A percentile compares a stretch with the other conserved stretches of the same genome.
Evolutionary conservation across 2,888 invertebrate species (phyloP).

Genomic region (Aphidoletes aphidimyza): DNA sequence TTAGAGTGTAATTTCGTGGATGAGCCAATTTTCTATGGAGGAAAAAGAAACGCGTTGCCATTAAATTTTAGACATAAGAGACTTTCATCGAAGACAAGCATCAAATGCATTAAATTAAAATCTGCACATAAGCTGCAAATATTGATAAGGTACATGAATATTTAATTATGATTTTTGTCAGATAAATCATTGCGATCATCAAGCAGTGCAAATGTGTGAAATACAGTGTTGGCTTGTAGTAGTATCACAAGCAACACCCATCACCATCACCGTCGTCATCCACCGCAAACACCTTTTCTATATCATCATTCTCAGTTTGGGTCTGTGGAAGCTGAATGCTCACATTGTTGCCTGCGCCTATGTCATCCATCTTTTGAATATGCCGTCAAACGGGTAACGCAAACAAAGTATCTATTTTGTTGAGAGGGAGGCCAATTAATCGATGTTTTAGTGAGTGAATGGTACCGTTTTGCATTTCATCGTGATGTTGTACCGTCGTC

Average conservation of each 20-base stretch:
- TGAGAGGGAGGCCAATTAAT: slow-evolving; percentile 47
- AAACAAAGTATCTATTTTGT: slow-evolving; percentile 30
- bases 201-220: slow-evolving; percentile 13
- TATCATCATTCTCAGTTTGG: not conserved
- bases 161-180: slow-evolving; percentile 33
- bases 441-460: not conserved
- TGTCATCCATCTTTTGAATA: not conserved
- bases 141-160: slow-evolving; percentile 36
- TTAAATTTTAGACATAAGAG: not conserved
- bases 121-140: not conserved
- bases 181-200: slow-evolving; percentile 9
- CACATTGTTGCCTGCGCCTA: not conserved
- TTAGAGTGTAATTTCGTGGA: not conserved
- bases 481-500: not conserved
- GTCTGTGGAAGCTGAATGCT: not conserved
- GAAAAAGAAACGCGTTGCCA: not conserved
- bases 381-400: not conserved
- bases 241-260: too few relatives aligned
- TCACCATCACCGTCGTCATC: not conserved
- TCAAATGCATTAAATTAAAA: not conserved
- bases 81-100: too few relatives aligned
- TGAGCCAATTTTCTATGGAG: not conserved
- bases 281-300: not conserved
- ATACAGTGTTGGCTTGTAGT: not conserved
- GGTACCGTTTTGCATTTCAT: not conserved